Evolutionary conservation across 2,888 invertebrate genomes (phyloP).

Genomic region (Choristoneura rosaceana): DNA sequence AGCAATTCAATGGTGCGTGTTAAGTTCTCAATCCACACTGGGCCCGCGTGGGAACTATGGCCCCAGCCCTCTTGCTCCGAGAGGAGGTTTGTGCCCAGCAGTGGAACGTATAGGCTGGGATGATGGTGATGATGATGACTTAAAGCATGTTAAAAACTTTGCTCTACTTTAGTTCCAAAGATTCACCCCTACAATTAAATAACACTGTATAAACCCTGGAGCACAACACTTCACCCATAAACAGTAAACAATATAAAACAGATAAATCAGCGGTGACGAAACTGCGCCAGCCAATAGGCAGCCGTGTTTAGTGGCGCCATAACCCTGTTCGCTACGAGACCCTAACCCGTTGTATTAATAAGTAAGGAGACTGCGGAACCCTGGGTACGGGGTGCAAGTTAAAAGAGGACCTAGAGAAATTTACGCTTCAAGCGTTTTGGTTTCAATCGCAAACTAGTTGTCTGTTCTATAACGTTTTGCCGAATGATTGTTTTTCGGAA

Average conservation of each 20-base stretch:
- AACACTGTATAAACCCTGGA: neutral
- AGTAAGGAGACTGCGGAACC: slow-evolving; percentile 51
- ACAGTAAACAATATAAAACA: slow-evolving; percentile 42
- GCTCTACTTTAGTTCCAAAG: neutral
- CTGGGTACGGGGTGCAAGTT: slow-evolving; percentile 37
- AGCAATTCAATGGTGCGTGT: no score
- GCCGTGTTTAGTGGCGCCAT: slow-evolving; percentile 53
- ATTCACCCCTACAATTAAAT: neutral
- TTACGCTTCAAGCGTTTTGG: no score
- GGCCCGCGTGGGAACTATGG: no score
- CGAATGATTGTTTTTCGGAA: no score
- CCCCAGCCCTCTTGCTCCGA: no score
- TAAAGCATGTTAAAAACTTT: no score
- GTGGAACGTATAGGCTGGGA: no score
- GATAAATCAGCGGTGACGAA: slow-evolving; percentile 45
- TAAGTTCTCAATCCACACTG: no score
- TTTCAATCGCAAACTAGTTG: no score
- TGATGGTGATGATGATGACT: no score
- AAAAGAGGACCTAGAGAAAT: slow-evolving; percentile 12
- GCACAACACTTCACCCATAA: neutral
- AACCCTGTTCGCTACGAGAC: slow-evolving; percentile 48
- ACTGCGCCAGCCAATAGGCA: slow-evolving; percentile 43
- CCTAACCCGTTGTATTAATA: slow-evolving; percentile 55
- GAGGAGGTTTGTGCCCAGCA: no score
- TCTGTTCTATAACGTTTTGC: no score